These are phyloP conservation scores for Congeria kusceri DNA, from an alignment of 2,888 invertebrate species.

Conservation along the genomic window DNA sequence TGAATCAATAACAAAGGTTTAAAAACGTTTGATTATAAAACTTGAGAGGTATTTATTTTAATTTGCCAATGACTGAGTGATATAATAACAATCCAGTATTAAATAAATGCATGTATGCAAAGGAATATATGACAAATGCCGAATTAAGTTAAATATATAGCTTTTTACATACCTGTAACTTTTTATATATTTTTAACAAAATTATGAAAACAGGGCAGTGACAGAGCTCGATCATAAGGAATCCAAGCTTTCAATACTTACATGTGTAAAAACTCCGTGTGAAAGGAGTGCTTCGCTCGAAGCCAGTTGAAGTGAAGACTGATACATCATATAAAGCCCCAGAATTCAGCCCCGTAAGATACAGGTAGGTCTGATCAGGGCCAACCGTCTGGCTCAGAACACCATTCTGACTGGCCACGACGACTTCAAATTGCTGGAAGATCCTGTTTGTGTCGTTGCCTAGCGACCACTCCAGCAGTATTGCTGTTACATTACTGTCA, in stretches of 20 bases:
- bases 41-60: no score
- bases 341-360: slow-evolving; percentile 56
- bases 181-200: no score
- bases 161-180: no score
- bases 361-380: slow-evolving; percentile 38
- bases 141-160: no score
- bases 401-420: slow-evolving; percentile 29
- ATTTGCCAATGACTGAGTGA: no score
- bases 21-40: no score
- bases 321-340: slow-evolving; percentile 70
- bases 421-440: slow-evolving; percentile 33
- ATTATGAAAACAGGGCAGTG: background rate
- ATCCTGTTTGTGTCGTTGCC: slow-evolving; percentile 31
- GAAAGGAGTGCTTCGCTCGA: slow-evolving; percentile 62
- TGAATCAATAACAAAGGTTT: no score
- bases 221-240: no score
- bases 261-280: slow-evolving; percentile 63
- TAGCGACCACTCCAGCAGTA: slow-evolving; percentile 50
- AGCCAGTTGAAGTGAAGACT: slow-evolving; percentile 61
- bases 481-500: slow-evolving; percentile 30
- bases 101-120: no score
- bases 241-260: slow-evolving; percentile 38
- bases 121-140: no score
- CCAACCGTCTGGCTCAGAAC: slow-evolving; percentile 15
- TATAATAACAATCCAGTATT: no score